Evolutionary conservation across 2,888 invertebrate species (phyloP), one percentile per base, ranked within the genome.

Genomic region (Liodrosophila aerea): DNA sequence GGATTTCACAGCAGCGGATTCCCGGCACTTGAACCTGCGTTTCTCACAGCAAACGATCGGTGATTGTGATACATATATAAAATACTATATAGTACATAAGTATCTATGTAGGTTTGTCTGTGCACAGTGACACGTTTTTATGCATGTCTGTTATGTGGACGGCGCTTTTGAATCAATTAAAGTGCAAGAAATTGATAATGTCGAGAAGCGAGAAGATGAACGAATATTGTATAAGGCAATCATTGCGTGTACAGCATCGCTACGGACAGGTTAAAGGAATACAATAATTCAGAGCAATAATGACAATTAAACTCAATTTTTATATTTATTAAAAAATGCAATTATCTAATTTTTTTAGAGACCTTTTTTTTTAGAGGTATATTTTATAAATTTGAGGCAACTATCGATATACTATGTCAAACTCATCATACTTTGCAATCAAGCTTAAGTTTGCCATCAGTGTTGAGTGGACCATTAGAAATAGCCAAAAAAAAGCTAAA

Each of bases 141-240:
- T 53, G 11, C 46, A 31, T 63, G 46, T 33, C 46, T 36, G 37
- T 60, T 54, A 51, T 66, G 37, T 40, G 29, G 63, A 34, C 84
- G 77, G 77, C 63, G 16, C 58, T 49, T 77, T 84, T 84, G 81
- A 81, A 37, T 67, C 84, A 77, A 76, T 77, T 77, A 67, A 71
- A 58, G 51, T 60, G 63, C 56, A 62, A 57, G 51, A 57, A 73
- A 76, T 63, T 73, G 64, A 70, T 76, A 41, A 30, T 45, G 47
- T 29, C 9, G 40, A 12, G 12, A n/a, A 5, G 12, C 4, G 36
- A 40, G 44, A 34, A 27, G 31, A 16, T 36, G 7, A 7, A 7
- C 7, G 13, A 8, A 5, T 15, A 31, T 7, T 31, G 12, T 16
- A 39, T 27, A 16, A 29, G 22, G 12, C 9, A 15, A 7, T 15